These are phyloP conservation scores for Drosophila hydei DNA, from an alignment of 1,140 invertebrate genomes.

Conservation along the genomic window DNA sequence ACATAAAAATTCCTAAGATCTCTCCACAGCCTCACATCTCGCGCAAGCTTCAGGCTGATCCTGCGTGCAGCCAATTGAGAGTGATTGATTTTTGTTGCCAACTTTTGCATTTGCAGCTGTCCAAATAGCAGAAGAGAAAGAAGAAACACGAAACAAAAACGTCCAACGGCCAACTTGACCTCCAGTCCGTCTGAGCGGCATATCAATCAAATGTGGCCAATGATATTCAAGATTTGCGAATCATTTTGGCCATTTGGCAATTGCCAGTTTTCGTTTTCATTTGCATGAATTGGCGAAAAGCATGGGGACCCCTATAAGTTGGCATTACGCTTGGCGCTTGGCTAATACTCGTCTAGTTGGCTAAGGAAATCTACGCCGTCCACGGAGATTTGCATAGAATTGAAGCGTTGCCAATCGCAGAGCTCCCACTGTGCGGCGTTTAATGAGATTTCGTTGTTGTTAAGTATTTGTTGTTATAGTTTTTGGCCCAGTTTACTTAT, in stretches of 20 bases:
- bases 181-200: constrained; percentile 66
- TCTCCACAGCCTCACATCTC: background rate
- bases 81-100: constrained; percentile 66
- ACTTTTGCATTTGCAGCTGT: constrained; percentile 18
- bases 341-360: constrained; percentile 6
- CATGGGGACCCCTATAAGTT: constrained; percentile 29
- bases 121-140: constrained; percentile 12
- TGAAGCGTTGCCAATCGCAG: constrained; percentile 44
- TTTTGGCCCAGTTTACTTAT: constrained; percentile 72
- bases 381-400: constrained; percentile 69
- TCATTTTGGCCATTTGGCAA: constrained; percentile 23
- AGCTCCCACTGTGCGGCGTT: constrained; percentile 65
- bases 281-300: constrained; percentile 74
- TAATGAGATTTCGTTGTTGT: constrained; percentile 70
- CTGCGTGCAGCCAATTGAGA: constrained; percentile 47
- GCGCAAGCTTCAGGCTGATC: background rate
- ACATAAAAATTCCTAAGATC: constrained; percentile 3
- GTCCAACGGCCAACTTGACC: constrained; percentile 51
- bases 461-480: constrained; percentile 41
- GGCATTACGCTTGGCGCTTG: constrained; percentile 32
- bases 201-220: constrained; percentile 75
- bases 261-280: constrained; percentile 76
- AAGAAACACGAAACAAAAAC: background rate
- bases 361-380: constrained; percentile 56
- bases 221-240: constrained; percentile 63